Evolutionary conservation across 2,888 invertebrate species (phyloP).

Genomic region (Syrista parreyssii): DNA sequence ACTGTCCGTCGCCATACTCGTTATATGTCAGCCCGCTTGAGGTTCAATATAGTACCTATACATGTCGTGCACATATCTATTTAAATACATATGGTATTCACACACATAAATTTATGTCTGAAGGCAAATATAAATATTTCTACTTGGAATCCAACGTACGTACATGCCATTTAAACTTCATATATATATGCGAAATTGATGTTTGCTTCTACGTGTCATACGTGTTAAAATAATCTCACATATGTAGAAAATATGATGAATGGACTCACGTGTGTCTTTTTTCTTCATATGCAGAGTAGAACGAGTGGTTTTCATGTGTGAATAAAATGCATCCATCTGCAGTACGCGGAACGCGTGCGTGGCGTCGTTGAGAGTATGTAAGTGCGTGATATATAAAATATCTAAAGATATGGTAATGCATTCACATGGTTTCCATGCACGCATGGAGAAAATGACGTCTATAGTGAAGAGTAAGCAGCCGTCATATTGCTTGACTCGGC

Average conservation of each 20-base stretch:
- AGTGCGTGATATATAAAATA: constrained; percentile 10
- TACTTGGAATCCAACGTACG: background rate
- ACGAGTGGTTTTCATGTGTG: background rate
- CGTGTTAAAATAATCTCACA: background rate
- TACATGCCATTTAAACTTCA: background rate
- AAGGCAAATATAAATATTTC: background rate
- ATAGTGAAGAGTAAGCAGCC: constrained; percentile 7
- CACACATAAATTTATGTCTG: background rate
- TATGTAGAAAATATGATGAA: background rate
- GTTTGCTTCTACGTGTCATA: background rate
- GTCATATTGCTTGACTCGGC: constrained; percentile 24
- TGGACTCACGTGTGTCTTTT: background rate
- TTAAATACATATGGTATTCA: background rate
- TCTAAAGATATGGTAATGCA: constrained; percentile 3
- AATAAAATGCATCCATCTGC: background rate
- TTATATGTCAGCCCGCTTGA: background rate
- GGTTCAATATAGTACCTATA: background rate
- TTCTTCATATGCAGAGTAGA: background rate
- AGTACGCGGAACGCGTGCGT: background rate
- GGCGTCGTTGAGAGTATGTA: background rate
- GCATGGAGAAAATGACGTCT: background rate
- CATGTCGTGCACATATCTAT: background rate
- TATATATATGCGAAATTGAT: background rate
- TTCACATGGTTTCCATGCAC: background rate
- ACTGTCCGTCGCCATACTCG: background rate